phyloP scores from a whole-genome alignment of 1,140 invertebrate species.

The Anastrepha ludens region DNA sequence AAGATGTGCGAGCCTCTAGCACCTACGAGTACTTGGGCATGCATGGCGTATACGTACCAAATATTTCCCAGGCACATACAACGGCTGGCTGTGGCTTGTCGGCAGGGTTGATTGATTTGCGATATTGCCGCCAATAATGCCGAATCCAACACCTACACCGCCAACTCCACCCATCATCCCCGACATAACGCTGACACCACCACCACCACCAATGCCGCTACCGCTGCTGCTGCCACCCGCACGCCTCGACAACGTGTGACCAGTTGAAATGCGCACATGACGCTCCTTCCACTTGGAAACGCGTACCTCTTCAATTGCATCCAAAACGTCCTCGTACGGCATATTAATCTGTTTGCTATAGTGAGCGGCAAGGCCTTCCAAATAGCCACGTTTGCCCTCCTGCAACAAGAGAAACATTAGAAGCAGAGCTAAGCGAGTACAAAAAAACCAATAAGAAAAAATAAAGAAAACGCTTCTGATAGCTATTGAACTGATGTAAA shows the following conservation, averaged over 20 bases:
- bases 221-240: constrained; percentile 57
- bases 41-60: constrained; percentile 79
- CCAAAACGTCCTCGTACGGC: constrained; percentile 91
- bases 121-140: constrained; percentile 62
- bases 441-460: background rate
- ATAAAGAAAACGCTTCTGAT: background rate
- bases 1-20: background rate
- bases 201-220: constrained; percentile 42
- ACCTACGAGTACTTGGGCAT: background rate
- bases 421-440: no score
- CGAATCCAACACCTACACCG: constrained; percentile 50
- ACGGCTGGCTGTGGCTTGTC: constrained; percentile 79
- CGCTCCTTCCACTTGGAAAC: constrained; percentile 80
- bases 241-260: constrained; percentile 66
- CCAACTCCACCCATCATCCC: constrained; percentile 52
- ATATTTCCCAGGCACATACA: constrained; percentile 92
- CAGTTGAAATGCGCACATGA: constrained; percentile 78
- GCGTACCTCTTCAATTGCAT: constrained; percentile 78
- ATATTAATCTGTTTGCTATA: constrained; percentile 92
- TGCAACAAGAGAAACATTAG: constrained; percentile 71
- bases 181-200: constrained; percentile 51
- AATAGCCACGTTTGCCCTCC: constrained; percentile 91
- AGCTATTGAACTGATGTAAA: background rate
- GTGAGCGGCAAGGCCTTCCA: constrained; percentile 90
- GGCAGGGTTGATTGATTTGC: constrained; percentile 74